Evolutionary conservation across 2,888 invertebrate genomes (phyloP), one percentile per base, ranked within the genome.

Genomic region (Podotricha telesiphe): DNA sequence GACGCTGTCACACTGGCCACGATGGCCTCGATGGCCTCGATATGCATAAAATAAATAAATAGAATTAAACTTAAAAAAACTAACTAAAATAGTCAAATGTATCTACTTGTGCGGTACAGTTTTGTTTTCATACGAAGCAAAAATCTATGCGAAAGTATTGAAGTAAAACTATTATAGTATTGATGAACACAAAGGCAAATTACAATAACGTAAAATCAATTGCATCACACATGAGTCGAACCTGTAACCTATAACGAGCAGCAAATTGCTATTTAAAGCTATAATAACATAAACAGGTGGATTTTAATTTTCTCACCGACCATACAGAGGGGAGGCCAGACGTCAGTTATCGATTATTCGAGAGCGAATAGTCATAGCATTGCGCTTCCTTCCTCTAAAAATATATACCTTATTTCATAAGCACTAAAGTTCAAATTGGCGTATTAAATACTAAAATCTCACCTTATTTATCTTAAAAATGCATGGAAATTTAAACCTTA

Each of bases 291-390:
- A 55, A 63, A 63, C 59, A 66, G 34, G 53, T 58, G 40, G 48
- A 48, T 58, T 40, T 55, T 48, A 67, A 59, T 70, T 72, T 72
- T 65, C 37, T 47, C 17, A 37, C 15, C 56, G 59, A 59, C 55
- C 69, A 65, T 73, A 72, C 74, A 63, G 83, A 81, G 82, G 80
- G 79, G 78, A 73, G 72, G 84, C 91, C 92, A 92, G 92, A 92
- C 92, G 92, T 91, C 91, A 91, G 88, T 84, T 92, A 92, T 92
- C 91, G 92, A 92, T 92, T 92, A 91, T 92, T 91, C 86, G 89
- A 89, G 90, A 89, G 87, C 86, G 90, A 89, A 88, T 86, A 82
- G 85, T 78, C 81, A 81, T 81, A 80, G 83, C 85, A 84, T 84
- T 77, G 80, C 82, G 85, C 82, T 88, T 86, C 85, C 85, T 84